Conservation (phyloP, 2,888 invertebrate genomes). For the Cynaeus angustus region DNA sequence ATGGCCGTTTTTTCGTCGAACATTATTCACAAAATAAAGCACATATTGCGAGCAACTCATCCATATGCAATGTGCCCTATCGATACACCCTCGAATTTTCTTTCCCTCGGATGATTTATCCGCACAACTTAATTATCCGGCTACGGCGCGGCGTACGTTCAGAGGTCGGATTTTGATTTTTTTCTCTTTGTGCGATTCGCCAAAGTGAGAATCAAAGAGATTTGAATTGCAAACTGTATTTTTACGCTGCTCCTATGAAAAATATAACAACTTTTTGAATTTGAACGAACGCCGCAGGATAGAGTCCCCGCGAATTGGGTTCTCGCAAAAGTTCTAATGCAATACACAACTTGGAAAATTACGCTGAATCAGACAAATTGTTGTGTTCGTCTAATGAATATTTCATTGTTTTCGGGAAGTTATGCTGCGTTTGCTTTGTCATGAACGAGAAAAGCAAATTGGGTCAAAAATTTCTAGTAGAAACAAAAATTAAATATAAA, state of each 20-base stretch:
- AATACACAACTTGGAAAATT: conserved; percentile 36
- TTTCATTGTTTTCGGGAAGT: conserved; percentile 28
- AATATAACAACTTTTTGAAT: conserved; percentile 49
- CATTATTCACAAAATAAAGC: conserved; percentile 59
- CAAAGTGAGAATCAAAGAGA: conserved; percentile 48
- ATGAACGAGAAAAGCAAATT: background rate
- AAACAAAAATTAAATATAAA: too few relatives aligned
- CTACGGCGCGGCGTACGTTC: conserved; percentile 4
- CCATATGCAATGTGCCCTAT: conserved; percentile 58
- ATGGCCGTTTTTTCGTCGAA: conserved; percentile 57
- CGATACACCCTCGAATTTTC: conserved; percentile 48
- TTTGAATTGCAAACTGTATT: conserved; percentile 51
- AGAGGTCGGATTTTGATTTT: conserved; percentile 26
- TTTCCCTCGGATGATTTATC: conserved; percentile 43
- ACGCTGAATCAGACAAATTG: conserved; percentile 32
- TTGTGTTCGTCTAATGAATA: conserved; percentile 40
- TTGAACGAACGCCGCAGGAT: conserved; percentile 36
- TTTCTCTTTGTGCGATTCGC: conserved; percentile 1
- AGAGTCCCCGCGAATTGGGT: conserved; percentile 29
- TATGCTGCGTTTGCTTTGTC: conserved; percentile 1
- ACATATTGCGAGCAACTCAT: conserved; percentile 59
- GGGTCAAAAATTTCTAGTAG: too few relatives aligned
- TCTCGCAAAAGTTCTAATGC: conserved; percentile 36
- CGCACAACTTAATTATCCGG: conserved; percentile 39
- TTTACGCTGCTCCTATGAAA: conserved; percentile 39